These are phyloP conservation scores for Carposina sasakii DNA, from an alignment of 1,140 invertebrate species.

Conservation along the genomic window DNA sequence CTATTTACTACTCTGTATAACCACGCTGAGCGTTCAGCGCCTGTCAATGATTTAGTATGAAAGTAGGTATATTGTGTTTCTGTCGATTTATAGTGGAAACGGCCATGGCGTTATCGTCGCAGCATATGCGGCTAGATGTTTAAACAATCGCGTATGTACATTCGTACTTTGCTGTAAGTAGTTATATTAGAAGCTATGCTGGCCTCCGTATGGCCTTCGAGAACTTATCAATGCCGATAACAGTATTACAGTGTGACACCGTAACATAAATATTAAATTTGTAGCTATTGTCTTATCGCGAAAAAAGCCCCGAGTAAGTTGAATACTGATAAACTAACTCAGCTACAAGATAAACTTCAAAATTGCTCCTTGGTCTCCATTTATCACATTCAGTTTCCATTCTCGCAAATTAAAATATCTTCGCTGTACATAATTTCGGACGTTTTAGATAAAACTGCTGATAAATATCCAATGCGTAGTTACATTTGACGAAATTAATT, in stretches of 20 bases:
- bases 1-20: too few relatives aligned
- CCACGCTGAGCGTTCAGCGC: too few relatives aligned
- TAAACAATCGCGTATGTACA: slow-evolving; percentile 23
- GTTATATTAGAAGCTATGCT: slow-evolving; percentile 21
- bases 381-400: too few relatives aligned
- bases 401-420: too few relatives aligned
- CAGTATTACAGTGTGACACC: slow-evolving; percentile 57
- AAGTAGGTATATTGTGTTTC: too few relatives aligned
- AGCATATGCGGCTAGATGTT: slow-evolving; percentile 34
- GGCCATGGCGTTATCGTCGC: slow-evolving; percentile 52
- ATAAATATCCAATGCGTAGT: background rate
- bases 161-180: background rate
- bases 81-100: slow-evolving; percentile 35
- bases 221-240: slow-evolving; percentile 62
- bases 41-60: too few relatives aligned
- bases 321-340: slow-evolving; percentile 42
- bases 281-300: slow-evolving; percentile 67
- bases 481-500: slow-evolving; percentile 8
- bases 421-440: background rate
- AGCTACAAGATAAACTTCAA: slow-evolving; percentile 53
- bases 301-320: slow-evolving; percentile 38
- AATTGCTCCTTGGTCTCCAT: slow-evolving; percentile 50
- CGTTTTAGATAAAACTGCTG: background rate
- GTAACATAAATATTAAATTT: slow-evolving; percentile 69
- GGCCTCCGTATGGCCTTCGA: slow-evolving; percentile 48